phyloP scores from a whole-genome alignment of 2,113 vertebrate species.

The Heterochromis multidens region DNA sequence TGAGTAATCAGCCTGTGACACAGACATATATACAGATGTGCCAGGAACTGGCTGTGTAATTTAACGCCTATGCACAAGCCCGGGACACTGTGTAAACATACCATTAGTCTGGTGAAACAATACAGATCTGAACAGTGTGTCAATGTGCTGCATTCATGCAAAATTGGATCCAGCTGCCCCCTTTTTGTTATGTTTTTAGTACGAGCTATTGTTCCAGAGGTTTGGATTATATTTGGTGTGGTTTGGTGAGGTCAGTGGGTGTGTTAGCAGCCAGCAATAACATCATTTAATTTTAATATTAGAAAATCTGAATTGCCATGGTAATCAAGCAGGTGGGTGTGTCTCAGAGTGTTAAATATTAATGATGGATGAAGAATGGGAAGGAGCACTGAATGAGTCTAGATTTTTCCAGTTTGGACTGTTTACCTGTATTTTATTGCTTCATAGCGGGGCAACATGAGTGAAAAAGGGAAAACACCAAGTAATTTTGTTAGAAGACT shows the following conservation, averaged over 20 bases:
- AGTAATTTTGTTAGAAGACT: neutral
- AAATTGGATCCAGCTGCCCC: conserved; percentile 30
- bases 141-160: neutral
- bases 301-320: neutral
- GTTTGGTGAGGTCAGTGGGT: conserved; percentile 39
- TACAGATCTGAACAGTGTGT: neutral
- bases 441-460: neutral
- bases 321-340: neutral
- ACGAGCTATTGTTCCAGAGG: conserved; percentile 17
- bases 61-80: neutral
- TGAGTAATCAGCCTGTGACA: conserved; percentile 43
- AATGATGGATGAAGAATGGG: neutral
- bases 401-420: neutral
- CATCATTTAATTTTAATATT: conserved; percentile 5
- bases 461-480: conserved; percentile 15
- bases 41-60: conserved; percentile 2
- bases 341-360: neutral
- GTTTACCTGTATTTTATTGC: neutral
- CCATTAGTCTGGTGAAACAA: neutral
- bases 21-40: neutral
- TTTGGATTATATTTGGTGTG: conserved; percentile 28
- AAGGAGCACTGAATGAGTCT: neutral
- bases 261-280: neutral
- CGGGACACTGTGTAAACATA: conserved; percentile 14
- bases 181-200: neutral